Conservation (phyloP, 2,888 invertebrate genomes). For the Adelognathus sp. region DNA sequence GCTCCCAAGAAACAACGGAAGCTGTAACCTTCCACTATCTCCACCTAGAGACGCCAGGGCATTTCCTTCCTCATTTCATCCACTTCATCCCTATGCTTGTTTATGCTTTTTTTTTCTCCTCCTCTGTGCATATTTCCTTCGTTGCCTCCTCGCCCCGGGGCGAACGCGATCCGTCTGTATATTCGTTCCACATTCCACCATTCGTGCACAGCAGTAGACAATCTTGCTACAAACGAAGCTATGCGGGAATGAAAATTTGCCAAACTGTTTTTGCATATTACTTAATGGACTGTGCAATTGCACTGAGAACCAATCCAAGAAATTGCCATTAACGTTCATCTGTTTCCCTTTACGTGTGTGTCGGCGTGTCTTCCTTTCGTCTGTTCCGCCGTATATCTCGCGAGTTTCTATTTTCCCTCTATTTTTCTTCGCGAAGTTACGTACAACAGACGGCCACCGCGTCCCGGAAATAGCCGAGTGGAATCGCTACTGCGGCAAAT, state of each 20-base stretch:
- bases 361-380: not conserved
- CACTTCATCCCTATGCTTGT: conserved; percentile 36
- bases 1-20: conserved; percentile 42
- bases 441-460: not conserved
- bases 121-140: not conserved
- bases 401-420: not conserved
- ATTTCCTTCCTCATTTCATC: conserved; percentile 48
- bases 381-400: not conserved
- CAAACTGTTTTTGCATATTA: conserved; percentile 59
- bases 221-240: conserved; percentile 5
- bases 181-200: conserved; percentile 21
- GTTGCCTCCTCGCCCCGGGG: not conserved
- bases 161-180: conserved; percentile 28
- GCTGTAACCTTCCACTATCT: conserved; percentile 52
- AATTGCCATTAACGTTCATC: conserved; percentile 41
- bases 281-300: conserved; percentile 66
- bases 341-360: not conserved
- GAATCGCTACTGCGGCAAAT: conserved; percentile 16
- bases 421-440: not conserved
- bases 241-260: conserved; percentile 37
- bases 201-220: not conserved
- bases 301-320: conserved; percentile 65
- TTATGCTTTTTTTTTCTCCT: conserved; percentile 10
- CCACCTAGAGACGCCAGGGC: conserved; percentile 19
- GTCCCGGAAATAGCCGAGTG: not conserved